phyloP scores from a whole-genome alignment of 1,140 invertebrate species.

The Apis laboriosa region DNA sequence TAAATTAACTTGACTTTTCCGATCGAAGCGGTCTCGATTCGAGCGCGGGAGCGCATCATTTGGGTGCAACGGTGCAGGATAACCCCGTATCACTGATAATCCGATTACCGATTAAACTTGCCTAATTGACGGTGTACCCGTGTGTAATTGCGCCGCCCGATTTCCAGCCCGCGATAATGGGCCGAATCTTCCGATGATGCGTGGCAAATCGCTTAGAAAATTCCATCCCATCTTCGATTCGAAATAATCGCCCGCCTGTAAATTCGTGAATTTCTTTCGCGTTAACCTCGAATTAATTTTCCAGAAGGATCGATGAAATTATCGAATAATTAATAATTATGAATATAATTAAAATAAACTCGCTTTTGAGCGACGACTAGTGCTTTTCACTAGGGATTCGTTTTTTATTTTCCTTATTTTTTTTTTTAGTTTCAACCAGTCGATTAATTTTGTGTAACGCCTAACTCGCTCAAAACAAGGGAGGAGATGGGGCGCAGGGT shows the following conservation, averaged over 20 bases:
- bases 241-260: not conserved
- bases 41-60: not conserved
- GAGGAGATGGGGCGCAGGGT: slow-evolving; percentile 4
- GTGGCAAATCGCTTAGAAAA: slow-evolving; percentile 45
- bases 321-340: no score
- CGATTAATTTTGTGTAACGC: slow-evolving; percentile 3
- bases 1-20: slow-evolving; percentile 59
- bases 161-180: slow-evolving; percentile 50
- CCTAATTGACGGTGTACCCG: slow-evolving; percentile 62
- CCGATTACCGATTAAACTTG: slow-evolving; percentile 65
- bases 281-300: no score
- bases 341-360: not conserved
- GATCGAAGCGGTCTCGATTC: not conserved
- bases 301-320: no score
- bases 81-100: slow-evolving; percentile 61
- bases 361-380: not conserved
- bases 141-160: slow-evolving; percentile 57
- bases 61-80: slow-evolving; percentile 35
- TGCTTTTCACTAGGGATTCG: not conserved
- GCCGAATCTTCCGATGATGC: slow-evolving; percentile 28
- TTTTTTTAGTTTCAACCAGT: not conserved
- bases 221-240: not conserved
- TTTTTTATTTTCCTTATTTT: not conserved
- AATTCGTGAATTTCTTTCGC: no score
- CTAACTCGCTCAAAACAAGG: not conserved